Evolutionary conservation across 2,888 invertebrate genomes (phyloP), one percentile per base, ranked within the genome.

Genomic region (Gandaritis pyraliata): DNA sequence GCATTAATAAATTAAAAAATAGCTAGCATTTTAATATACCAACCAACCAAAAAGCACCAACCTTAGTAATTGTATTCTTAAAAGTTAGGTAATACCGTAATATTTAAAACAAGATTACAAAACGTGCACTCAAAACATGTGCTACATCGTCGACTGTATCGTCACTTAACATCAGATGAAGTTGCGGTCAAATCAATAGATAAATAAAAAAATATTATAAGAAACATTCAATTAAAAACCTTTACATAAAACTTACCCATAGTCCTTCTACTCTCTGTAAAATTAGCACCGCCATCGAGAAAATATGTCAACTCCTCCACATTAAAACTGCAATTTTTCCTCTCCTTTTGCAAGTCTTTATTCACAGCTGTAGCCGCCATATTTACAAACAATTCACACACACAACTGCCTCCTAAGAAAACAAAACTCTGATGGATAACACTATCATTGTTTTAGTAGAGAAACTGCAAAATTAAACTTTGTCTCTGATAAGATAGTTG

Each of bases 281-380:
- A 94, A 51, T 95, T 90, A 45, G 83, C 83, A 7, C 95, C 94
- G 6, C 97, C 97, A 82, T 96, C 96, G 70, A 97, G 87, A 72
- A 96, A 94, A 76, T 95, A 86, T 0, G 97, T 96, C 70, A 98
- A 88, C 82, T 97, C 97, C 66, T 92, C 85, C 0, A 94, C 86
- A 81, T 95, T 88, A 79, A 97, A 96, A 48, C 93, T 93, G 76
- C 96, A 96, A 70, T 93, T 95, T 36, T 93, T 86, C 53, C 97
- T 93, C 83, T 97, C 97, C 64, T 87, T 94, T 59, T 90, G 85
- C 61, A 97, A 89, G 87, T 97, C 96, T 57, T 93, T 87, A 82
- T 96, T 96, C 8, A 95, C 83, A 72, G 76, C 77, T 41, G 52
- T 66, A 12, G 55, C 57, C 51, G 64, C 68, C 78, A 79, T 64